phyloP scores from a whole-genome alignment of 1,140 invertebrate species.

The Phthorimaea operculella region DNA sequence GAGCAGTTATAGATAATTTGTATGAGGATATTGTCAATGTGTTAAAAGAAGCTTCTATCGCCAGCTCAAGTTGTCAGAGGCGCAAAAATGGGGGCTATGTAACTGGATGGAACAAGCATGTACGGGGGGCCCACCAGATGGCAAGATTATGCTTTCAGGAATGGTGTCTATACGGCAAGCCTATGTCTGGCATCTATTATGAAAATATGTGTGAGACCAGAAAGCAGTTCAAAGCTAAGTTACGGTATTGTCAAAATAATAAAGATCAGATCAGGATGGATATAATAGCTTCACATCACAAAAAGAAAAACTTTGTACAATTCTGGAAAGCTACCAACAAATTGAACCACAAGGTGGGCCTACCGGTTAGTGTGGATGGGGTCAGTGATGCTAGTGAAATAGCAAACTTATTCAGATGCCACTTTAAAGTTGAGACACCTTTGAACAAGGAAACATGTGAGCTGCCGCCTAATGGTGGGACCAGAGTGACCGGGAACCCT shows the following conservation, averaged over 20 bases:
- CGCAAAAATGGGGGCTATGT: neutral
- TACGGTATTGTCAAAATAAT: conserved; percentile 1
- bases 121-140: neutral
- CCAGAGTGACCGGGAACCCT: no score
- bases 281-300: neutral
- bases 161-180: neutral
- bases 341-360: neutral
- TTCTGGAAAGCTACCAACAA: no score
- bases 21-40: neutral
- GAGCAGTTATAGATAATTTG: neutral
- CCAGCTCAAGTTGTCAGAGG: neutral
- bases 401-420: conserved; percentile 1
- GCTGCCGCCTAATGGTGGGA: no score
- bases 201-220: neutral
- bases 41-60: neutral
- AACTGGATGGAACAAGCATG: conserved; percentile 1
- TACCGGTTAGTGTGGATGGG: neutral
- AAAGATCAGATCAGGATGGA: no score
- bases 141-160: conserved; percentile 1
- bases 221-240: neutral
- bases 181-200: neutral
- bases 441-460: no score
- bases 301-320: neutral
- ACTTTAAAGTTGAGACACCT: no score
- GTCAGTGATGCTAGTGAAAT: neutral